phyloP scores from a whole-genome alignment of 2,113 vertebrate species.

The Cinclus cinclus region DNA sequence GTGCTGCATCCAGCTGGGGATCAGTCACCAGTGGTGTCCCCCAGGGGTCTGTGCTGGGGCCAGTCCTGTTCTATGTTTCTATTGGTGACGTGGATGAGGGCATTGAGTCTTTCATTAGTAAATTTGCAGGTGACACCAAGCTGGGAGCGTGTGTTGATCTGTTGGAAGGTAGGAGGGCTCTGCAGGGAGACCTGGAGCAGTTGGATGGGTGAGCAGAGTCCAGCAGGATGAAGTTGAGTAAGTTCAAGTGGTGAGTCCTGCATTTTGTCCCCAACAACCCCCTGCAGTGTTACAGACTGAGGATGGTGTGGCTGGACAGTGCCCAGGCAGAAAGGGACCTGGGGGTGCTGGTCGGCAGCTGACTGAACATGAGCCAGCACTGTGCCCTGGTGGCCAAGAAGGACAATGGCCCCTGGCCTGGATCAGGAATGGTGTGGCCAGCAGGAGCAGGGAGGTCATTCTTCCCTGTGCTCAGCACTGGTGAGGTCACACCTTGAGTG shows the following conservation, averaged over 20 bases:
- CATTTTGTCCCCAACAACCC: neutral
- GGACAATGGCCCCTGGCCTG: neutral
- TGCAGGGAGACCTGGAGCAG: neutral
- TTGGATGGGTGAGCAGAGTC: neutral
- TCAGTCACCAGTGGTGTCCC: neutral
- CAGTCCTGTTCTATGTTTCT: fast-evolving
- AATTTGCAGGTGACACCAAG: neutral
- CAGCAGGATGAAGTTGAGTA: too few relatives aligned
- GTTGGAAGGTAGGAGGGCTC: neutral
- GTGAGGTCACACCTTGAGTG: neutral
- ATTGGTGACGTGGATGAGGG: too few relatives aligned
- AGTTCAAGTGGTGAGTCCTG: fast-evolving
- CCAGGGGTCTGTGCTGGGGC: neutral
- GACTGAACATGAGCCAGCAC: neutral
- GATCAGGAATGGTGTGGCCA: neutral
- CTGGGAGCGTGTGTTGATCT: fast-evolving
- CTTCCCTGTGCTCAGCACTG: neutral
- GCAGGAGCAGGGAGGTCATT: neutral
- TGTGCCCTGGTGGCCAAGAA: neutral
- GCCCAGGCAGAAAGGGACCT: neutral
- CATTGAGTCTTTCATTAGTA: neutral
- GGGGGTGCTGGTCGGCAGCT: neutral
- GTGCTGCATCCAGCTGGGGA: neutral
- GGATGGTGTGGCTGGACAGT: neutral
- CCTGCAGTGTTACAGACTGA: neutral